phyloP scores from a whole-genome alignment of 53 echinoderm and acorn worm species.

The Holothuria leucospilota region DNA sequence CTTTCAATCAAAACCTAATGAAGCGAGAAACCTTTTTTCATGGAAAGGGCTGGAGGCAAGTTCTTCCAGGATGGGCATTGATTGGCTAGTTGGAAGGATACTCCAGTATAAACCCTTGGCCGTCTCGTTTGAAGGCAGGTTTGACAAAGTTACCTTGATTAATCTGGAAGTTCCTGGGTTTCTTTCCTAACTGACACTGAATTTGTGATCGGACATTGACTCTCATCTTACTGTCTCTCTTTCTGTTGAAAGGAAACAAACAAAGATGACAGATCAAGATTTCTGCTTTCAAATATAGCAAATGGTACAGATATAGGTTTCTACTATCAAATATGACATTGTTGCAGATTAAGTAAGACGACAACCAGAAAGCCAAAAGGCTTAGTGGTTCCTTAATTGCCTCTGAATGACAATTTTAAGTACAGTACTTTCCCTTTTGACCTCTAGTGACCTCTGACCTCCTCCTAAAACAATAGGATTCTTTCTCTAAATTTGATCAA shows the following conservation, averaged over 20 bases:
- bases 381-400: too few species aligned
- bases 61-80: not conserved
- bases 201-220: constrained; percentile 76
- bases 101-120: constrained; percentile 79
- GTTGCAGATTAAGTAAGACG: too few species aligned
- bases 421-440: too few species aligned
- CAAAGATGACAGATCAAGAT: not conserved
- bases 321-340: not conserved
- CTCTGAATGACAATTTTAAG: too few species aligned
- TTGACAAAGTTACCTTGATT: constrained; percentile 64
- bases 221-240: constrained; percentile 69
- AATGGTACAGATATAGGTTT: not conserved
- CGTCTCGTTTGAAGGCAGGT: constrained; percentile 83
- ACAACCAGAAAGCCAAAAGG: too few species aligned
- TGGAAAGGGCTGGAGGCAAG: too few species aligned
- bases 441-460: too few species aligned
- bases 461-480: too few species aligned
- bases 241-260: constrained; percentile 55
- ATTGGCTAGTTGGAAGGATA: constrained; percentile 59
- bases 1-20: too few species aligned
- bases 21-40: too few species aligned
- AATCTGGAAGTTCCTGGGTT: constrained; percentile 73
- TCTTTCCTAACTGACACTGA: constrained; percentile 93
- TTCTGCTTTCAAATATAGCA: not conserved
- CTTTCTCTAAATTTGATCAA: too few species aligned